Evolutionary conservation across 2,888 invertebrate genomes (phyloP).

Genomic region (Rhogogaster chlorosoma): DNA sequence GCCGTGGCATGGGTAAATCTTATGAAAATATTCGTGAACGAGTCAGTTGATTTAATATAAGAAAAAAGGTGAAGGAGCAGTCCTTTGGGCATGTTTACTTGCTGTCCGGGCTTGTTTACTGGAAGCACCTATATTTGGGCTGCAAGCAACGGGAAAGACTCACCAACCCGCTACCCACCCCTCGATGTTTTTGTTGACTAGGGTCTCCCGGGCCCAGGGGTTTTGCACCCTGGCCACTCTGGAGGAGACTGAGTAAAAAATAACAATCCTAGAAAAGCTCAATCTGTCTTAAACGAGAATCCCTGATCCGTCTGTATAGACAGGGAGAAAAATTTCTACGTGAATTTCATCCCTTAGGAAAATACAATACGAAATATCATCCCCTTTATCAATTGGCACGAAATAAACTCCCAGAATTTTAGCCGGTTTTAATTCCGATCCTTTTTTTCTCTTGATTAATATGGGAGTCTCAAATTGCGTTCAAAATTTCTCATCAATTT

Average conservation of each 20-base stretch:
- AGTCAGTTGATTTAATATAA: conserved; percentile 16
- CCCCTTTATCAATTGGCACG: background rate
- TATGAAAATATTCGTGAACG: background rate
- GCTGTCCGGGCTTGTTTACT: conserved; percentile 32
- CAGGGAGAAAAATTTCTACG: background rate
- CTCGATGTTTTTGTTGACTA: conserved; percentile 43
- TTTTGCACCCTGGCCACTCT: conserved; percentile 14
- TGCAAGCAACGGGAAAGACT: conserved; percentile 9
- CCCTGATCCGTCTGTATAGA: background rate
- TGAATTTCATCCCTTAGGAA: background rate
- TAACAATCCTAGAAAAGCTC: background rate
- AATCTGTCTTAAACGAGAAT: background rate
- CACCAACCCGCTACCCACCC: background rate
- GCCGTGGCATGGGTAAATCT: background rate
- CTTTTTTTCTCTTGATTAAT: background rate
- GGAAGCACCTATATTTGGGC: conserved; percentile 43
- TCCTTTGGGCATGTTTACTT: conserved; percentile 38
- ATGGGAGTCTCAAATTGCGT: background rate
- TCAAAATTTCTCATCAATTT: background rate
- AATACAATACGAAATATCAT: background rate
- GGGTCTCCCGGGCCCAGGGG: background rate
- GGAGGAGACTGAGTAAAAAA: background rate
- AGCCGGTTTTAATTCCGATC: background rate
- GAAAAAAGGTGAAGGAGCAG: conserved; percentile 23
- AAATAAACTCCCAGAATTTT: background rate